A percentile compares a stretch with the other conserved stretches of the same genome.
Evolutionary conservation across 2,797 vertebrate species (phyloP).

Genomic region (Malurus leucopterus): DNA sequence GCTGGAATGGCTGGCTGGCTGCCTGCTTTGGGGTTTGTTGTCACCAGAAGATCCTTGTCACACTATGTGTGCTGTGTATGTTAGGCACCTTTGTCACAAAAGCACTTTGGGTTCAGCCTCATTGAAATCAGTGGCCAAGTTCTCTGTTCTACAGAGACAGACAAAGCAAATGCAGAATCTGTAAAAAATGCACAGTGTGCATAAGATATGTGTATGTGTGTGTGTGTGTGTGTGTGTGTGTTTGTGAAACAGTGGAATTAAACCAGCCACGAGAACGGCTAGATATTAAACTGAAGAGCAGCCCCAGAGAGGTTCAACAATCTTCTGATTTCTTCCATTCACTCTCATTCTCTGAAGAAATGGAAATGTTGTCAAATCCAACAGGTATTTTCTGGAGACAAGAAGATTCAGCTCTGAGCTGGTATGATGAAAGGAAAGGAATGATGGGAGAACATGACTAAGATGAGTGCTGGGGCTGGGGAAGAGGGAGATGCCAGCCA

Average conservation of each 20-base stretch:
- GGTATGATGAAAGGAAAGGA: not conserved
- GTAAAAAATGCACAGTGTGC: rapidly evolving
- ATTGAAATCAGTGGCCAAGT: not conserved
- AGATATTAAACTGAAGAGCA: not conserved
- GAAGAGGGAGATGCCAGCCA: not conserved
- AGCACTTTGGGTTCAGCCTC: not conserved
- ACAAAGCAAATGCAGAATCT: not conserved
- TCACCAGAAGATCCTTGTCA: not conserved
- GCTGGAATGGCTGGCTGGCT: not conserved
- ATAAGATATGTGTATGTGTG: not conserved
- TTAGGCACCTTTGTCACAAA: not conserved
- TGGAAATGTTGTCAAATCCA: not conserved
- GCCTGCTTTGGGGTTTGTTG: not conserved
- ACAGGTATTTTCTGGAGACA: not conserved
- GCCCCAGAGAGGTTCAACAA: not conserved
- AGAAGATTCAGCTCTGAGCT: not conserved
- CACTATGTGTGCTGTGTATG: rapidly evolving
- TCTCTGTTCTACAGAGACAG: not conserved
- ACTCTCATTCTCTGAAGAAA: not conserved
- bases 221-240: no score
- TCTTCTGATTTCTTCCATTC: not conserved
- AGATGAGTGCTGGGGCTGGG: not conserved
- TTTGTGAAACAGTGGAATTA: not conserved
- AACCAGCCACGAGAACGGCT: not conserved
- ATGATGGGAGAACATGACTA: not conserved